These are phyloP conservation scores for Harpalus rufipes DNA, from an alignment of 2,888 invertebrate species.

Conservation along the genomic window DNA sequence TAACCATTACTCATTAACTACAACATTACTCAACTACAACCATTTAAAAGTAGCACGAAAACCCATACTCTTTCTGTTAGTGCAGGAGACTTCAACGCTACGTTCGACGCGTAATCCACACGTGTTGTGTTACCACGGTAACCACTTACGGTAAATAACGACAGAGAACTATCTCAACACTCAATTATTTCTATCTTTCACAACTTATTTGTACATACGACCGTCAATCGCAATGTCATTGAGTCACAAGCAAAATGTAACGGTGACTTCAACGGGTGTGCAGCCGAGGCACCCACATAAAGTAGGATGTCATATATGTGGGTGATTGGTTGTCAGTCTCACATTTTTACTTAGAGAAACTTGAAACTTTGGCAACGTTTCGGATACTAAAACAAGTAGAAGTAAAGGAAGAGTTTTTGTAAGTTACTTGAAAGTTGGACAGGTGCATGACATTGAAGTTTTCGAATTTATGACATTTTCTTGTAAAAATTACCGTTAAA, in stretches of 20 bases:
- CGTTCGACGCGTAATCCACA: slow-evolving; percentile 35
- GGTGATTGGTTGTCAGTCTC: slow-evolving; percentile 7
- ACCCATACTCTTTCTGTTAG: background rate
- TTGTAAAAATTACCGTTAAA: no score
- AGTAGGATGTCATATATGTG: background rate
- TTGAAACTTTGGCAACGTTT: slow-evolving; percentile 2
- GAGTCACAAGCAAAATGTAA: slow-evolving; percentile 57
- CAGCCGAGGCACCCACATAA: slow-evolving; percentile 30
- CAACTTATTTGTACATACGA: slow-evolving; percentile 60
- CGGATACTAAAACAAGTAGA: background rate
- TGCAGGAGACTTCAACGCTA: slow-evolving; percentile 33
- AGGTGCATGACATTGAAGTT: background rate
- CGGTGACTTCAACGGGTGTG: slow-evolving; percentile 46
- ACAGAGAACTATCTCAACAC: slow-evolving; percentile 50
- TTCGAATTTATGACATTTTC: no score
- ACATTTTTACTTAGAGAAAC: slow-evolving; percentile 20
- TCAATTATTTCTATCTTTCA: slow-evolving; percentile 53
- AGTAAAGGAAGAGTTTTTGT: background rate
- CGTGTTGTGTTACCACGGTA: slow-evolving; percentile 5
- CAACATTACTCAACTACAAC: background rate
- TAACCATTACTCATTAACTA: background rate
- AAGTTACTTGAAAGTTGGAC: background rate
- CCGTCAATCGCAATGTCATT: slow-evolving; percentile 15
- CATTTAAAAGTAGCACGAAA: slow-evolving; percentile 19
- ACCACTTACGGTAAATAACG: slow-evolving; percentile 52